Evolutionary conservation across 2,888 invertebrate genomes (phyloP), one percentile per base, ranked within the genome.

Genomic region (Meteorus cinctellus): DNA sequence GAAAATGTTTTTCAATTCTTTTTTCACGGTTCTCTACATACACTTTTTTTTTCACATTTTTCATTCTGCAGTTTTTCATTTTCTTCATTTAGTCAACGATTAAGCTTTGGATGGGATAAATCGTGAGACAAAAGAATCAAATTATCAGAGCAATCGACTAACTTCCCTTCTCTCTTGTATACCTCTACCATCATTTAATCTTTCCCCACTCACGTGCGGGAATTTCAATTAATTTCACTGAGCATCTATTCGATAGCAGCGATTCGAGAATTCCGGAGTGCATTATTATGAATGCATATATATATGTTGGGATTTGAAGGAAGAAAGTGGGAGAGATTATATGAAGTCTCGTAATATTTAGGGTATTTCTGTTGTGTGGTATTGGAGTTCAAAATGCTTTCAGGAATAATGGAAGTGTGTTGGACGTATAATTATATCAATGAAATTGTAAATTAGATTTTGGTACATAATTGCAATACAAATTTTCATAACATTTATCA

Each of bases 71-170:
- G 8, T 34, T 2, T 55, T 19, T 55, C 19, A n/a, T 55, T 19
- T 19, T 55, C 55, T 55, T 55, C 55, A 55, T 55, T 55, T 55
- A 55, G 55, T 24, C 55, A 55, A 2, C 55, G 24, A 55, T 55
- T 55, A 24, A 55, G 55, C 55, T 24, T 8, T 19, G 19, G 55
- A 55, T n/a, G n/a, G 55, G 55, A 55, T 55, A 8, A 55, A 19
- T 8, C 55, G 19, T 19, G 4, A 19, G 19, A 55, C 55, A 55
- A 55, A 55, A 55, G 19, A 55, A 55, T 55, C 55, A 55, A 55
- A 55, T 55, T 55, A 55, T 55, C 55, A 55, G 19, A 55, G 55
- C 55, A 19, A 55, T 55, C 55, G 55, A 55, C 55, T 55, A 55
- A 55, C 19, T 55, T 55, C 19, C 55, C 19, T 55, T 55, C n/a